A percentile compares a stretch with the other conserved stretches of the same genome.
phyloP scores from a whole-genome alignment of 2,797 vertebrate species.

The Zalophus californianus region DNA sequence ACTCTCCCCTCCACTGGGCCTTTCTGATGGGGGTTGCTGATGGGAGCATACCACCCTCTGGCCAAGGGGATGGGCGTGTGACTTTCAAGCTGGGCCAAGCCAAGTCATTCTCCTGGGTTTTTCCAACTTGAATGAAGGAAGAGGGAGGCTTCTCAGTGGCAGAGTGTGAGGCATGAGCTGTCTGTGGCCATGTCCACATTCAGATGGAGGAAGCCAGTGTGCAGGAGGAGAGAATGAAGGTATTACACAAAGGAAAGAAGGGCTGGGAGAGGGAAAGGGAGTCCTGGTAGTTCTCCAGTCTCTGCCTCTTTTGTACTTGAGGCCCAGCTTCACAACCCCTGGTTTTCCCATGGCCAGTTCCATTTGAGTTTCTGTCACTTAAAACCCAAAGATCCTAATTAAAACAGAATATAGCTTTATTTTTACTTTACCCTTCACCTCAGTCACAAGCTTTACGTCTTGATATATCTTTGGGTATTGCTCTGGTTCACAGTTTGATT shows the following conservation, averaged over 20 bases:
- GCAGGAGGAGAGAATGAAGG: not conserved
- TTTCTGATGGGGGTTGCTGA: not conserved
- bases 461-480: not conserved
- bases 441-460: not conserved
- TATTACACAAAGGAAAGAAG: not conserved
- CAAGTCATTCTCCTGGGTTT: not conserved
- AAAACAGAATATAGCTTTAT: not conserved
- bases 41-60: not conserved
- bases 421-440: conserved; percentile 22
- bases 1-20: not conserved
- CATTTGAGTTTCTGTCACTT: conserved; percentile 30
- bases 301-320: not conserved
- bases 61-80: not conserved
- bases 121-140: not conserved
- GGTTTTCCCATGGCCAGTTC: not conserved
- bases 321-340: not conserved
- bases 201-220: not conserved
- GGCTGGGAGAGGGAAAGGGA: not conserved
- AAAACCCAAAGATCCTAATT: not conserved
- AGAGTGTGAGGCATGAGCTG: not conserved
- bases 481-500: not conserved
- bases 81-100: not conserved
- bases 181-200: too few species aligned
- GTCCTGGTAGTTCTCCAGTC: not conserved
- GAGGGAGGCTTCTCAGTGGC: not conserved